Conservation (phyloP, 2,797 vertebrate species). For the Hoplostethus atlanticus region DNA sequence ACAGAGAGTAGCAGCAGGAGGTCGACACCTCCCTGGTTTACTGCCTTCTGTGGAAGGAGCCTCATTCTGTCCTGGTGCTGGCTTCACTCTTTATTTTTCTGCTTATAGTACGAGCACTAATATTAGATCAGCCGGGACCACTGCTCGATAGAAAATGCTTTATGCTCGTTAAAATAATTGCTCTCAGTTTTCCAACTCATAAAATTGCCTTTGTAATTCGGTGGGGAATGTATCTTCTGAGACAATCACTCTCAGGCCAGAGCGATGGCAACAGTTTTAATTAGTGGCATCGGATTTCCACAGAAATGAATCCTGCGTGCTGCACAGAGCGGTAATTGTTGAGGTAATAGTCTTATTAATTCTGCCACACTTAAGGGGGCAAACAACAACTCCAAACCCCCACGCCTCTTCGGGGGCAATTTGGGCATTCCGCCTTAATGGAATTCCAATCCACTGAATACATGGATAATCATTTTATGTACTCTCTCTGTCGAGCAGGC, state of each 20-base stretch:
- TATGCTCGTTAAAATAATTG: slow-evolving; percentile 85
- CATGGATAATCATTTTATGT: slow-evolving; percentile 90
- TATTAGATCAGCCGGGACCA: slow-evolving; percentile 80
- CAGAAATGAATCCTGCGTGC: slow-evolving; percentile 83
- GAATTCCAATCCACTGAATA: slow-evolving; percentile 91
- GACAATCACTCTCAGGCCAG: slow-evolving; percentile 76
- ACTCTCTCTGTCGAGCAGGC: slow-evolving; percentile 36
- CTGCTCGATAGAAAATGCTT: slow-evolving; percentile 84
- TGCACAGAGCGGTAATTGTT: slow-evolving; percentile 92
- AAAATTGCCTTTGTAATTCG: slow-evolving; percentile 84
- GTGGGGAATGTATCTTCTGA: slow-evolving; percentile 81
- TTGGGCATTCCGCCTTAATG: slow-evolving; percentile 87
- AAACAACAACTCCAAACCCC: slow-evolving; percentile 86
- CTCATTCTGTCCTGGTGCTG: slow-evolving; percentile 64
- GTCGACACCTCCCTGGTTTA: slow-evolving; percentile 79
- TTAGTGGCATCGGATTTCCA: slow-evolving; percentile 87
- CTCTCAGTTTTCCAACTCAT: slow-evolving; percentile 82
- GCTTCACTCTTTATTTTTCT: slow-evolving; percentile 74
- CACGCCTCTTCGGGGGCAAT: slow-evolving; percentile 85
- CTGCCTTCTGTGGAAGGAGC: slow-evolving; percentile 70
- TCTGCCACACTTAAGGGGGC: slow-evolving; percentile 90
- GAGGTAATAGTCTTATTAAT: slow-evolving; percentile 96
- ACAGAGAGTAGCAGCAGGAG: slow-evolving; percentile 82
- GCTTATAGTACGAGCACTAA: slow-evolving; percentile 76
- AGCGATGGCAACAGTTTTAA: slow-evolving; percentile 83